Base-by-base conservation (phyloP, 2,888 invertebrate genomes). In the Amphipoea oculea region DNA sequence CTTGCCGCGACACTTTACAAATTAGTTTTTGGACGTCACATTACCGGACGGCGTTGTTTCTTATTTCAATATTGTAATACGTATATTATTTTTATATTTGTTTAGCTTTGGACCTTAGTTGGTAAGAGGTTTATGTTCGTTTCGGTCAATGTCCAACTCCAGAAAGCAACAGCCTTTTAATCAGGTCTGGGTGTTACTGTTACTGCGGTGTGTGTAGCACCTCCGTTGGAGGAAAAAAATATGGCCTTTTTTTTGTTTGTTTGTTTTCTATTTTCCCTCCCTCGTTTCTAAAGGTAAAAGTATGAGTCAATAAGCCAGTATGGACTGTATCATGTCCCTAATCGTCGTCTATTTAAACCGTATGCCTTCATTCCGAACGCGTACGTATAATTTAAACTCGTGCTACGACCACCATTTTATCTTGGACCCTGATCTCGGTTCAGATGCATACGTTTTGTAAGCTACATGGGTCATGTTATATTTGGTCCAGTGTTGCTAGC, bases 341-440 rank as follows among this genome's bases (percentile, higher is more conserved):
- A 88, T 88, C 83, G 81, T 85, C 69, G 78, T 77, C 81, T 82
- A 84, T 82, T 86, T 79, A 85, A 85, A 82, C 75, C 63, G 69
- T 77, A 69, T 89, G 87, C 86, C 77, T 84, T 85, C 82, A 92
- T 92, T 92, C 92, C 76, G 80, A 40, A 76, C 90, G 89, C 92
- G 92, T 92, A 73, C 79, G 51, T 77, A 86, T 87, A 84, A 90
- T 90, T 87, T 88, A 85, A 90, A 90, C 91, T 90, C 86, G 88
- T 89, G 88, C 89, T 73, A 79, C 70, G 48, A 45, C 42, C 40
- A 77, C 91, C 88, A 89, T 71, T 76, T 65, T 86, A 85, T 73
- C 63, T 74, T 79, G 86, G 88, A 69, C 85, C 69, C 73, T 73
- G 60, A 65, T 81, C 71, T 79, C 69, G 71, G 57, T 75, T 68